These are phyloP conservation scores for Podilymbus podiceps DNA, from an alignment of 2,113 vertebrate species.

Conservation along the genomic window DNA sequence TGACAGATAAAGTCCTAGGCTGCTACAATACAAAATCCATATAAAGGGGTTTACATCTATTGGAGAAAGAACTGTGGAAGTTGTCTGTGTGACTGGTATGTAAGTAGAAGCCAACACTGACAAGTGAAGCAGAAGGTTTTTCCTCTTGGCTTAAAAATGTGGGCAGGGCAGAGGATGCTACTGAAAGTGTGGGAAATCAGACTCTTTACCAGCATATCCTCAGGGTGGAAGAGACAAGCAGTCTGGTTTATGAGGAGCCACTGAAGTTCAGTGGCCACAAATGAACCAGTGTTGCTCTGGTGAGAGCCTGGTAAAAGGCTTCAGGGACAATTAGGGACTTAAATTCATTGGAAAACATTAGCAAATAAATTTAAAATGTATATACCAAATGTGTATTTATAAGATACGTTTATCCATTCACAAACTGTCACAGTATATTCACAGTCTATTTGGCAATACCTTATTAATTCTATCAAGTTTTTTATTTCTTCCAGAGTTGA, in stretches of 20 bases:
- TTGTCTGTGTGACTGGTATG: not conserved
- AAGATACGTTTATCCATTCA: not conserved
- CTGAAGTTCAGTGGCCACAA: not conserved
- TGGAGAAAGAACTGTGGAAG: not conserved
- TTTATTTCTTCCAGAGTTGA: not conserved
- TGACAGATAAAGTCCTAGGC: not conserved
- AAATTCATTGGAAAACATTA: not conserved
- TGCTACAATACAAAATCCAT: not conserved
- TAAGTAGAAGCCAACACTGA: not conserved
- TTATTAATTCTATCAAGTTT: not conserved
- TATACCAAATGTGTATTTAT: not conserved
- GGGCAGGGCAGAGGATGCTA: not conserved
- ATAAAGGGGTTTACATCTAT: not conserved
- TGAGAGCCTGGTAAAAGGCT: not conserved
- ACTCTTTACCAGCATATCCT: not conserved
- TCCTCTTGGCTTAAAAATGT: not conserved
- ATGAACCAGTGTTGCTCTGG: not conserved
- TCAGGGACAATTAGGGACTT: not conserved
- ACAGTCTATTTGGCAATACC: not conserved
- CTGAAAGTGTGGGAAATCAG: rapidly evolving
- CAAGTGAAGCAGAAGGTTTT: not conserved
- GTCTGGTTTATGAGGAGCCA: not conserved
- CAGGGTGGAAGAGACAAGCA: not conserved
- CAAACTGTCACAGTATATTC: not conserved
- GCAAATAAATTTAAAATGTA: not conserved